Base-by-base conservation (phyloP, 2,797 vertebrate species). In the Mastacembelus armatus region DNA sequence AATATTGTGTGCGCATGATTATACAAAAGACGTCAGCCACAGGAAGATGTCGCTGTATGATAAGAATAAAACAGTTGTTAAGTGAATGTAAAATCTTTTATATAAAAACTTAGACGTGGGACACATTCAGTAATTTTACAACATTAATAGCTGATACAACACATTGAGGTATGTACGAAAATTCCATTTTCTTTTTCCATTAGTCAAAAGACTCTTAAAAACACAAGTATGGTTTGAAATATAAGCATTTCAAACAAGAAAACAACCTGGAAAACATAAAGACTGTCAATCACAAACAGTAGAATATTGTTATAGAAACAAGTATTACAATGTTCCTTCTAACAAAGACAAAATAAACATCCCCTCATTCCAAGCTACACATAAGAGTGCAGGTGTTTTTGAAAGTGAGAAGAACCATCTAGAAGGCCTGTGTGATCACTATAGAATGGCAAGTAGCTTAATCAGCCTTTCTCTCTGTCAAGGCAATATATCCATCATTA, bases 151-250 rank as follows among this genome's bases (percentile, higher is more conserved):
- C 69, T 75, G 82, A 81, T 80, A 78, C 64, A 80, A 77, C 67
- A 88, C 74, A 85, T 45, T 89, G 82, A 91, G 88, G 87, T 91
- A 89, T 87, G 26, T 64, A 77, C 74, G 35, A 65, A 79, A 81
- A 66, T 21, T 40, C 9, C 30, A 64, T 70, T 69, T 11, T 71
- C 42, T 19, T 65, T 78, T 66, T 69, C 42, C 40, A 50, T 65
- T 49, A 69, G 45, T 71, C 40, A 70, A 69, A 70, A 85, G 58
- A 78, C 61, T 74, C 64, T 38, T 48, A 61, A 80, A 76, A 66
- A 59, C 57, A 73, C 48, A 66, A 22, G 47, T 67, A 81, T 50
- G 67, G 83, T 81, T 75, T 4, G 19, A 77, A 85, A 74, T 70
- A 61, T 57, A 71, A 9, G 2, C 5, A 62, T 71, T 77, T 77